Percentiles rank a stretch among this genome's conserved stretches.
Conservation (phyloP, 2,113 vertebrate genomes). For the Anoplopoma fimbria region DNA sequence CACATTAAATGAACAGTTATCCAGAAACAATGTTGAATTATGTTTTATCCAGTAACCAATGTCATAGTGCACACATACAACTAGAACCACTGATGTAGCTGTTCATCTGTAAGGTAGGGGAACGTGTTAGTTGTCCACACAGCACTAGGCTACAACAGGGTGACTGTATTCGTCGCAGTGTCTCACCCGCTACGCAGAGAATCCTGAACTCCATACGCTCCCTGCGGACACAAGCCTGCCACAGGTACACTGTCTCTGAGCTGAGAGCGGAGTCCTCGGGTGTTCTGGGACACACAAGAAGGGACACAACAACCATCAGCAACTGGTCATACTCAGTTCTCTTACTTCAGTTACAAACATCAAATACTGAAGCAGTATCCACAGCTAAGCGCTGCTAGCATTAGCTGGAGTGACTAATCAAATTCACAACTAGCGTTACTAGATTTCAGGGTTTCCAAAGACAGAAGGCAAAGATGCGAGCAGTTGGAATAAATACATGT, state of each 20-base stretch:
- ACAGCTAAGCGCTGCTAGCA: constrained; percentile 48
- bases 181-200: constrained; percentile 90
- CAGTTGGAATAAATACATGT: rapidly evolving
- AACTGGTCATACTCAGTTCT: too few species aligned
- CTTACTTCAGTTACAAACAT: neutral
- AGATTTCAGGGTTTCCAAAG: neutral
- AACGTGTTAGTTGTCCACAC: neutral
- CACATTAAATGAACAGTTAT: neutral
- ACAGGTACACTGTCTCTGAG: constrained; percentile 92
- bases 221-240: constrained; percentile 87
- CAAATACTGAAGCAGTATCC: too few species aligned
- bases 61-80: too few species aligned
- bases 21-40: neutral
- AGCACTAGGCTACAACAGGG: neutral
- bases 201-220: constrained; percentile 89
- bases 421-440: constrained; percentile 22
- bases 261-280: constrained; percentile 88
- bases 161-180: neutral
- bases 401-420: constrained; percentile 79
- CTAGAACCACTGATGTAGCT: neutral
- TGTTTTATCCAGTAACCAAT: neutral
- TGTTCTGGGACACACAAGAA: constrained; percentile 81
- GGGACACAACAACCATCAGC: neutral
- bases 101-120: neutral
- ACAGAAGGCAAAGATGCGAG: rapidly evolving